Percentiles rank a stretch among this genome's conserved stretches.
These are phyloP conservation scores for Sycophila sp. DNA, from an alignment of 1,140 invertebrate species.

Conservation along the genomic window DNA sequence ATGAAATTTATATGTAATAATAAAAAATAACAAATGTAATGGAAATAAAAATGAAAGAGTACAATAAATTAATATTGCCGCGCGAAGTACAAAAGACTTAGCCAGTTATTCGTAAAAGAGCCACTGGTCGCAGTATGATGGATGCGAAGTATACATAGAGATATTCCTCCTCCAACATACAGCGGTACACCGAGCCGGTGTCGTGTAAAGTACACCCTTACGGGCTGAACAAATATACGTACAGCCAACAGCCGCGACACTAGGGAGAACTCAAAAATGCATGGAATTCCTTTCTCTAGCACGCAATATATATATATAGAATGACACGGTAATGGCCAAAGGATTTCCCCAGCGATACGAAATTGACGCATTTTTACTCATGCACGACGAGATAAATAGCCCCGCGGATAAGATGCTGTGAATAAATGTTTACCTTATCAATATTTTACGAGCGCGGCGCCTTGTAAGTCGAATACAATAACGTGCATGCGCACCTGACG, in stretches of 20 bases:
- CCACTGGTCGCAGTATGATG: too few relatives aligned
- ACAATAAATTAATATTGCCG: too few relatives aligned
- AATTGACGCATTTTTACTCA: neutral
- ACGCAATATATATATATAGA: neutral
- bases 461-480: too few relatives aligned
- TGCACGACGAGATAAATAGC: neutral
- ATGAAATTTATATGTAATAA: too few relatives aligned
- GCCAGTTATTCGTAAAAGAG: too few relatives aligned
- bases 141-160: too few relatives aligned
- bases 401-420: neutral
- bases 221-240: neutral
- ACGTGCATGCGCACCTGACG: too few relatives aligned
- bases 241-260: neutral
- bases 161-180: too few relatives aligned
- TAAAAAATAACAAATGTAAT: too few relatives aligned
- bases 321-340: neutral
- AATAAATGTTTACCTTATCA: neutral
- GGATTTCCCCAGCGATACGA: neutral
- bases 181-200: neutral
- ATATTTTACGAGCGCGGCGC: neutral
- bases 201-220: neutral
- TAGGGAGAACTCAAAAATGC: constrained; percentile 3
- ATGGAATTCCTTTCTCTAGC: neutral
- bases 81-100: too few relatives aligned
- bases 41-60: too few relatives aligned